Evolutionary conservation across 2,888 invertebrate species (phyloP).

Genomic region (Oegoconia quadripuncta): DNA sequence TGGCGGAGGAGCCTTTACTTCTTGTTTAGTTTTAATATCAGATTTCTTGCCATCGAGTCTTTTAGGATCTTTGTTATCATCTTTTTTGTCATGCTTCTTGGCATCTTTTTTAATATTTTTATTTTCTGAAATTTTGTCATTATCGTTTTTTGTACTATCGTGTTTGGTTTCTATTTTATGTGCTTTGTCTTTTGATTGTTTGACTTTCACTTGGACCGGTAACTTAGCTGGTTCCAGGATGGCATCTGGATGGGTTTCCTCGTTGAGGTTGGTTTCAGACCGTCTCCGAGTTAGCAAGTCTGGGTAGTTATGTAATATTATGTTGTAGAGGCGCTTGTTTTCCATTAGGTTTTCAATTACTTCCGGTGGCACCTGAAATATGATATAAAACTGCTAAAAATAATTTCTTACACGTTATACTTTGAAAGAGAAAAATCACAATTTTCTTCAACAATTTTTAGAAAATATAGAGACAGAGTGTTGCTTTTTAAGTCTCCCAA

Average conservation of each 20-base stretch:
- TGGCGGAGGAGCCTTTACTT: conserved; percentile 16
- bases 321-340: conserved; percentile 82
- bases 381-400: background rate
- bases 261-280: conserved; percentile 78
- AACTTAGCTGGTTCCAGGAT: conserved; percentile 48
- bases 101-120: conserved; percentile 17
- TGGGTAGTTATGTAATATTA: conserved; percentile 85
- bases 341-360: conserved; percentile 82
- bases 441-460: too few species aligned
- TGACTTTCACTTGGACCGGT: conserved; percentile 42
- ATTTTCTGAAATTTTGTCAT: conserved; percentile 25
- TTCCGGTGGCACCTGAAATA: conserved; percentile 84
- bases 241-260: conserved; percentile 25
- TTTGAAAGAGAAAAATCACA: too few species aligned
- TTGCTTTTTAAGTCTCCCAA: too few species aligned
- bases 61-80: conserved; percentile 11
- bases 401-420: too few species aligned
- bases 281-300: conserved; percentile 79
- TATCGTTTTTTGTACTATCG: conserved; percentile 18
- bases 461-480: too few species aligned
- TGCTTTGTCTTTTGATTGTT: conserved; percentile 31
- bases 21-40: conserved; percentile 9
- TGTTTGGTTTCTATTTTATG: too few species aligned
- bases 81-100: conserved; percentile 12
- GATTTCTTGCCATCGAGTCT: background rate